These are phyloP conservation scores for Cryptophagus acutangulus DNA, from an alignment of 2,888 invertebrate genomes.

Conservation along the genomic window DNA sequence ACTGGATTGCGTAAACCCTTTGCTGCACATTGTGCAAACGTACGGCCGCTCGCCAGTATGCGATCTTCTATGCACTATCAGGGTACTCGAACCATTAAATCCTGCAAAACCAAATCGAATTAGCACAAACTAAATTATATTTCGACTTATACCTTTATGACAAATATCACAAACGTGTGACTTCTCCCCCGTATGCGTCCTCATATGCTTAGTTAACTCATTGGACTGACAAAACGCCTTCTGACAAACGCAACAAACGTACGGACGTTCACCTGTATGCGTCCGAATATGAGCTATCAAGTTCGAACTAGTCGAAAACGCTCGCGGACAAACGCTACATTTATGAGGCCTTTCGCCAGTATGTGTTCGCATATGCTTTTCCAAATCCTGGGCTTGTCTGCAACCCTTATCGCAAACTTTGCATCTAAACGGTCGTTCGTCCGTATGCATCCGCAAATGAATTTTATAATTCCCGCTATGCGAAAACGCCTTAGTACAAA, in stretches of 20 bases:
- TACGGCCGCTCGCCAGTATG: conserved; percentile 47
- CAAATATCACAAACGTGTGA: conserved; percentile 49
- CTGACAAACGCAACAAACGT: conserved; percentile 48
- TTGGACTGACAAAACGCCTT: conserved; percentile 50
- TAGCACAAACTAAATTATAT: conserved; percentile 5
- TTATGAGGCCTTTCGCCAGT: conserved; percentile 49
- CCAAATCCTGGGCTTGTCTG: conserved; percentile 48
- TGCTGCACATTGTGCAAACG: conserved; percentile 42
- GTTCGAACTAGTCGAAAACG: conserved; percentile 50
- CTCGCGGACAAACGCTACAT: conserved; percentile 47
- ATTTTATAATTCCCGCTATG: conserved; percentile 49
- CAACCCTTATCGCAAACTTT: conserved; percentile 48
- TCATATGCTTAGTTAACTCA: conserved; percentile 48
- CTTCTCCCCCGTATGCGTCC: conserved; percentile 49
- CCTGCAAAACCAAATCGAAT: conserved; percentile 30
- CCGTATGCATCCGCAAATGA: conserved; percentile 45
- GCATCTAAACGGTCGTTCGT: conserved; percentile 48
- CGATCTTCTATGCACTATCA: conserved; percentile 43
- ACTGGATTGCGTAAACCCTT: conserved; percentile 46
- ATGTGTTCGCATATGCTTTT: conserved; percentile 50
- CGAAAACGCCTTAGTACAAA: conserved; percentile 47
- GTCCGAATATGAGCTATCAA: conserved; percentile 48
- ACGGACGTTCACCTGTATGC: conserved; percentile 49
- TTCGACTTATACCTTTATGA: conserved; percentile 42
- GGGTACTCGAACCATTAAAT: conserved; percentile 46